Conservation (phyloP, 1,140 invertebrate genomes). For the Pomacea maculata region DNA sequence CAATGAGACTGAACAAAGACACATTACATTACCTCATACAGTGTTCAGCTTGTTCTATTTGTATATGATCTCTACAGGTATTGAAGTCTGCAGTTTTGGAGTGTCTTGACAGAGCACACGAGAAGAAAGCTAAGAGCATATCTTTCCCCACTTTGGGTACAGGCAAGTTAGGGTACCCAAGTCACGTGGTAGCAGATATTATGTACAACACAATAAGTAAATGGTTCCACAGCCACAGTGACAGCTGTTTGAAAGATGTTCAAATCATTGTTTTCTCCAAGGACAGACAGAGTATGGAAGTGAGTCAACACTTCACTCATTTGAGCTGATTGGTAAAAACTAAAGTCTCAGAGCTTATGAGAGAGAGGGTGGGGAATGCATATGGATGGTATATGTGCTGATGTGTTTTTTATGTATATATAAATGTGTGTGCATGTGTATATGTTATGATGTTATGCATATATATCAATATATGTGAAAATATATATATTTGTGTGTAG, state of each 20-base stretch:
- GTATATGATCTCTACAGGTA: neutral
- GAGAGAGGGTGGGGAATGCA: no score
- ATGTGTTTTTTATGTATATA: no score
- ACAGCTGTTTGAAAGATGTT: neutral
- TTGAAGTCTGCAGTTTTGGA: neutral
- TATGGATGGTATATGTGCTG: no score
- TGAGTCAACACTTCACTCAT: neutral
- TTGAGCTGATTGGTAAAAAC: no score
- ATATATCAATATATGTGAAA: neutral
- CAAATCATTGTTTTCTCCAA: constrained; percentile 15
- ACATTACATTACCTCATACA: no score
- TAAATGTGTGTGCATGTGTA: neutral
- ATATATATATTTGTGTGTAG: neutral
- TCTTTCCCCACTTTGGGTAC: constrained; percentile 48
- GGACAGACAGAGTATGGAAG: constrained; percentile 17
- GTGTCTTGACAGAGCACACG: constrained; percentile 31
- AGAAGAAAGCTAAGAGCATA: constrained; percentile 23
- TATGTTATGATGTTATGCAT: neutral
- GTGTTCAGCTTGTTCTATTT: no score
- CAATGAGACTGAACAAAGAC: no score
- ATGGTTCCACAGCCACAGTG: constrained; percentile 13
- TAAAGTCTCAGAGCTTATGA: no score
- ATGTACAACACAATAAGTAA: constrained; percentile 26
- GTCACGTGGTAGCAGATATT: constrained; percentile 31
- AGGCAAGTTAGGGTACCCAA: constrained; percentile 39